Evolutionary conservation across 2,888 invertebrate genomes (phyloP).

Genomic region (Cactoblastis cactorum): DNA sequence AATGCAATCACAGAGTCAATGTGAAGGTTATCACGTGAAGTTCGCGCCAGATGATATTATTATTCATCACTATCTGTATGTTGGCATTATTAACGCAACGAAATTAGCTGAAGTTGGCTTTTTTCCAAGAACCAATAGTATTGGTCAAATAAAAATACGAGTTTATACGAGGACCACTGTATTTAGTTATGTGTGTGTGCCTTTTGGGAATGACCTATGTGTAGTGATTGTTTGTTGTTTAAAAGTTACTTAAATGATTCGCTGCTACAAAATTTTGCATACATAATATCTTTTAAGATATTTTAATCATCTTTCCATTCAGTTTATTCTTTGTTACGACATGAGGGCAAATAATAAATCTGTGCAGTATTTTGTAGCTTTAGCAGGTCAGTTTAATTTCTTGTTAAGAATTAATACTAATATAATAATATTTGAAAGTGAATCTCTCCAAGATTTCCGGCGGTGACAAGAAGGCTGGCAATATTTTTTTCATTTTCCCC

Average conservation of each 20-base stretch:
- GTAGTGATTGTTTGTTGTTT: neutral
- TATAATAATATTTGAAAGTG: neutral
- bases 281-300: neutral
- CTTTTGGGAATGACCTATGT: neutral
- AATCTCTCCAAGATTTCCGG: neutral
- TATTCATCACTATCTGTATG: no score
- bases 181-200: neutral
- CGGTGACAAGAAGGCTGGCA: no score
- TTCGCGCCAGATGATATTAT: no score
- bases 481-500: no score
- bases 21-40: no score
- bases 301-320: neutral
- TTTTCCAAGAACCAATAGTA: no score
- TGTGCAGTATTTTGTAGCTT: constrained; percentile 51
- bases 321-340: neutral
- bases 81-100: no score
- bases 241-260: neutral
- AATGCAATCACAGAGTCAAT: no score
- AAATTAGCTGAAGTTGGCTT: no score
- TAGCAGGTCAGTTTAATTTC: constrained; percentile 44
- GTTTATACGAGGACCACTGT: no score
- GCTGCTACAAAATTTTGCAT: neutral
- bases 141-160: no score
- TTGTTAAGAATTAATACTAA: neutral
- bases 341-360: constrained; percentile 41